Evolutionary conservation across 2,113 vertebrate species (phyloP).

Genomic region (Thomomys bottae): DNA sequence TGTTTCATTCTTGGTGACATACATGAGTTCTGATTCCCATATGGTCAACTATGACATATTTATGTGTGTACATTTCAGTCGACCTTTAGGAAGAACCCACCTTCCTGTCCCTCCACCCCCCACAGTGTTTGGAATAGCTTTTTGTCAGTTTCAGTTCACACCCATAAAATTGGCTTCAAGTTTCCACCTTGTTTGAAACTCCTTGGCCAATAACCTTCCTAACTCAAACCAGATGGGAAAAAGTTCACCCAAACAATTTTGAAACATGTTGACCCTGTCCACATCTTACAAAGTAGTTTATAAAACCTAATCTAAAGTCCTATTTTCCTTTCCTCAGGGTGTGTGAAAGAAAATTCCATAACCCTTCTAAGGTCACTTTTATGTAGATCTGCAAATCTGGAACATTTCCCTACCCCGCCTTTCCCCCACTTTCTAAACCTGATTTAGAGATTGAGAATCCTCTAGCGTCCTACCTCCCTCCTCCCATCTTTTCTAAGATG

Average conservation of each 20-base stretch:
- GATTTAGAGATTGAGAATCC: neutral
- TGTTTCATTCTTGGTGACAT: slow-evolving; percentile 40
- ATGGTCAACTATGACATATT: slow-evolving; percentile 10
- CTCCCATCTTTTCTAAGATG: neutral
- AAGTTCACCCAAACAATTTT: slow-evolving; percentile 72
- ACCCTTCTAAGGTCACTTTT: slow-evolving; percentile 22
- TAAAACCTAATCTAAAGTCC: slow-evolving; percentile 52
- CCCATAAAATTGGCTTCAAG: slow-evolving; percentile 76
- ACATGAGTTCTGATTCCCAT: neutral
- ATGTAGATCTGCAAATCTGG: neutral
- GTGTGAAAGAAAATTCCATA: slow-evolving; percentile 57
- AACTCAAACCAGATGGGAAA: slow-evolving; percentile 76
- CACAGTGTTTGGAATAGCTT: slow-evolving; percentile 62
- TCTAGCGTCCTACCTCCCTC: neutral
- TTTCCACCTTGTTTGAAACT: slow-evolving; percentile 78
- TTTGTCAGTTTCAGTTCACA: slow-evolving; percentile 76
- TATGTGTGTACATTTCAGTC: neutral
- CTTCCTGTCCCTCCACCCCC: neutral
- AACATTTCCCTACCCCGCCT: neutral
- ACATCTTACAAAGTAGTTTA: slow-evolving; percentile 53
- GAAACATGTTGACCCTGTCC: slow-evolving; percentile 62
- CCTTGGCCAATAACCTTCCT: slow-evolving; percentile 65
- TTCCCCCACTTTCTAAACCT: neutral
- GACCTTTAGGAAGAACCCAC: neutral
- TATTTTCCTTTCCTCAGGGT: slow-evolving; percentile 56